Percentiles rank a stretch among this genome's conserved stretches.
phyloP scores from a whole-genome alignment of 2,888 invertebrate genomes.

The Epiblema foenella region DNA sequence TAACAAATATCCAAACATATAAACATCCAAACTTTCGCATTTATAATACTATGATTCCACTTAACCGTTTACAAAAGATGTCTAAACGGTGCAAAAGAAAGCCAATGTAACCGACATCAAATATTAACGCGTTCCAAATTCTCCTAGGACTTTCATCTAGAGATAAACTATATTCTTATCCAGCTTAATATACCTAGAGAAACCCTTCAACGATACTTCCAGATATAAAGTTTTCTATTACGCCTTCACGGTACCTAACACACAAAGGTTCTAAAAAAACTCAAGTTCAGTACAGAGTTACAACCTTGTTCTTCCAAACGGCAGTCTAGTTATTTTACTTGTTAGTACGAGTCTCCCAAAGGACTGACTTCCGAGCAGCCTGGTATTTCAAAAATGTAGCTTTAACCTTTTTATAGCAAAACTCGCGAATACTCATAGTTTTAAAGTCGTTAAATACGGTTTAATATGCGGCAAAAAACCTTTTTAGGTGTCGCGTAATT shows the following conservation, averaged over 20 bases:
- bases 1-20: too few species aligned
- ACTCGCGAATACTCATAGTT: conserved; percentile 22
- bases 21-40: too few species aligned
- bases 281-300: not conserved
- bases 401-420: conserved; percentile 24
- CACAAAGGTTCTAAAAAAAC: not conserved
- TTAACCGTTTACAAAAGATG: not conserved
- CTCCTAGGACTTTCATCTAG: conserved; percentile 8
- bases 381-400: conserved; percentile 25
- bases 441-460: conserved; percentile 24
- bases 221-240: conserved; percentile 30
- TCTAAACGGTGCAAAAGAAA: not conserved
- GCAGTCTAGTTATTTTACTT: conserved; percentile 21
- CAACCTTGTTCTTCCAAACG: not conserved
- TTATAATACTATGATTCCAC: too few species aligned
- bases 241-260: not conserved
- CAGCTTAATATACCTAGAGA: conserved; percentile 3
- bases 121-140: not conserved
- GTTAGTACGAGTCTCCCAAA: conserved; percentile 28
- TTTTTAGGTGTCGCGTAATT: conserved; percentile 19
- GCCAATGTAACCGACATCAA: not conserved
- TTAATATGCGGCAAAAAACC: conserved; percentile 11
- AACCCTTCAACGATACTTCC: conserved; percentile 13
- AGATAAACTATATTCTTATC: not conserved
- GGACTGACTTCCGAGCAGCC: conserved; percentile 7